These are phyloP conservation scores for Pristiophorus japonicus DNA, from an alignment of 2,113 vertebrate species.

Conservation along the genomic window DNA sequence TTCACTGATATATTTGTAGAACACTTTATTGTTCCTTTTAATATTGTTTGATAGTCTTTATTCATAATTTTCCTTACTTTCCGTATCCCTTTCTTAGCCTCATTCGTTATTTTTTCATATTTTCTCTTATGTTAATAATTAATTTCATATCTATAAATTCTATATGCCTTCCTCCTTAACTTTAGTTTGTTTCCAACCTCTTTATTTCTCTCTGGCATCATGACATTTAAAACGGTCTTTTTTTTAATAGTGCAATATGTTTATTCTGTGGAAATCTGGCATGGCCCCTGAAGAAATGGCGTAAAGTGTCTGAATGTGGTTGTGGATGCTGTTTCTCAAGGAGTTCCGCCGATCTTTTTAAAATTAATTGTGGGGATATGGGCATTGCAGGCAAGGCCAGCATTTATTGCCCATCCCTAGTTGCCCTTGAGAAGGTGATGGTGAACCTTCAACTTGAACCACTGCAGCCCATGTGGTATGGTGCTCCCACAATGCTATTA, in stretches of 20 bases:
- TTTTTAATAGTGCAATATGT: background rate
- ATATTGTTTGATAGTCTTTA: background rate
- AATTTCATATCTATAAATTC: background rate
- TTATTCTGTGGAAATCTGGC: background rate
- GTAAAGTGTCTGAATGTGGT: background rate
- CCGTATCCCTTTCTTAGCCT: background rate
- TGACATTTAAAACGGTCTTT: background rate
- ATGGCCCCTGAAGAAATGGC: background rate
- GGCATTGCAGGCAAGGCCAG: background rate
- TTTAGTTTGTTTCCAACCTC: background rate
- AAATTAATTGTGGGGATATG: background rate
- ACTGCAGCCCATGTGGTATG: background rate
- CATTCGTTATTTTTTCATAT: background rate
- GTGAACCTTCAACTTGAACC: background rate
- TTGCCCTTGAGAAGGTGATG: background rate
- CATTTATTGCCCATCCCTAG: background rate
- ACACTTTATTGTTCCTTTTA: background rate
- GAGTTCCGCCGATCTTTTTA: no score
- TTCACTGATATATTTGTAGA: background rate
- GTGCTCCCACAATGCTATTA: background rate
- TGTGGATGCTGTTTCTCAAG: background rate
- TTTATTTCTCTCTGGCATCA: background rate
- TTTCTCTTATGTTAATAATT: background rate
- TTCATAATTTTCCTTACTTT: background rate
- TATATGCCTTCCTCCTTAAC: background rate